Evolutionary conservation across 2,113 vertebrate genomes (phyloP).

Genomic region (Oncorhynchus mykiss): DNA sequence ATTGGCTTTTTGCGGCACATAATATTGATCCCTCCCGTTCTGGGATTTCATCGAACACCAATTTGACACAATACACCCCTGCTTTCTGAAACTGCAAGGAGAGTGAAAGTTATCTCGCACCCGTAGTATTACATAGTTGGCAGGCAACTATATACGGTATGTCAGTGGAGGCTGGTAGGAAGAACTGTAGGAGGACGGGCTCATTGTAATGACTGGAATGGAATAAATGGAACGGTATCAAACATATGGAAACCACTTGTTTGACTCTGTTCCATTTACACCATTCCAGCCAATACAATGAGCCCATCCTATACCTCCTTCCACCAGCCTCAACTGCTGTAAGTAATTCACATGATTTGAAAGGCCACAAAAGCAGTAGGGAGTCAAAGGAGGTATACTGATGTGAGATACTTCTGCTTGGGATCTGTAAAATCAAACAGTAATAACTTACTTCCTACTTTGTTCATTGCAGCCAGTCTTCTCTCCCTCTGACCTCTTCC

Average conservation of each 20-base stretch:
- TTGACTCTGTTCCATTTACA: too few species aligned
- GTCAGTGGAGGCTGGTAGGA: too few species aligned
- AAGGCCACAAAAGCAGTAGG: background rate
- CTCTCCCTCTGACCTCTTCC: slow-evolving; percentile 44
- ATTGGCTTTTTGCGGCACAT: background rate
- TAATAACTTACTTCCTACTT: slow-evolving; percentile 52
- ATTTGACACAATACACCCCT: slow-evolving; percentile 10
- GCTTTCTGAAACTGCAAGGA: slow-evolving; percentile 22
- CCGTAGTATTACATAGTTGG: background rate
- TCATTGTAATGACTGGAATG: too few species aligned
- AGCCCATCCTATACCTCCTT: too few species aligned
- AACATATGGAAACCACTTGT: too few species aligned
- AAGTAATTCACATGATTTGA: background rate
- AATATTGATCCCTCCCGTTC: slow-evolving; percentile 7
- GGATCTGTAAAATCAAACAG: background rate
- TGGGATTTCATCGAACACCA: slow-evolving; percentile 7
- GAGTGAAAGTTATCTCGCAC: background rate
- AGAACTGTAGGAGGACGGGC: too few species aligned
- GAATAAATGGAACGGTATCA: too few species aligned
- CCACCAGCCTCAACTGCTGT: background rate
- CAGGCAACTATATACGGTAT: too few species aligned
- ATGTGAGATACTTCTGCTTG: background rate
- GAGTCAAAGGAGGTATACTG: background rate
- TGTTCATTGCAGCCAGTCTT: slow-evolving; percentile 34
- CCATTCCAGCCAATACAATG: too few species aligned